Percentiles rank a stretch among this genome's conserved stretches.
These are phyloP conservation scores for Podabrus alpinus DNA, from an alignment of 2,888 invertebrate genomes.

Conservation along the genomic window DNA sequence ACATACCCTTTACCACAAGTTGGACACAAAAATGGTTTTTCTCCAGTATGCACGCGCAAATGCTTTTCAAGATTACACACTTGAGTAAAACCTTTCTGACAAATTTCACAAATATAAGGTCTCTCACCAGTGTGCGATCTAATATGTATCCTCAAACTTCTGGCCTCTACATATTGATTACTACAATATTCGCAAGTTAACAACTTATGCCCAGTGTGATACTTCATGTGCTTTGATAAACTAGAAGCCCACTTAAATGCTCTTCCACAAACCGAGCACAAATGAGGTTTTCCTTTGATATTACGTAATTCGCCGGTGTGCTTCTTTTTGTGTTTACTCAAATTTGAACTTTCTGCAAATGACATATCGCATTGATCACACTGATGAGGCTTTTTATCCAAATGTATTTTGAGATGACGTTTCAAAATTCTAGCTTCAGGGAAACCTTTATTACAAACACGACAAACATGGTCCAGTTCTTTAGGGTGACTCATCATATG, in stretches of 20 bases:
- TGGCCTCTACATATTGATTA: constrained; percentile 57
- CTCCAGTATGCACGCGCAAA: constrained; percentile 55
- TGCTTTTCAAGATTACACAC: constrained; percentile 55
- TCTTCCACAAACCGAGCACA: constrained; percentile 57
- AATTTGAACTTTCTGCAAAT: constrained; percentile 58
- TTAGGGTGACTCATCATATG: constrained; percentile 56
- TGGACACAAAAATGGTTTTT: constrained; percentile 54
- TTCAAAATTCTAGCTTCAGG: constrained; percentile 54
- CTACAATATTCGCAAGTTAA: constrained; percentile 56
- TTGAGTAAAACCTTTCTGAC: constrained; percentile 55
- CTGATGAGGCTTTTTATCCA: constrained; percentile 56
- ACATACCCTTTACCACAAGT: constrained; percentile 54
- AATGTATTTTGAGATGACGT: constrained; percentile 57
- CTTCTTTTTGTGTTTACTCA: constrained; percentile 58
- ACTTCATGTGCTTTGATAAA: constrained; percentile 59
- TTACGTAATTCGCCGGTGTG: constrained; percentile 58
- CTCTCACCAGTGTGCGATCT: constrained; percentile 56
- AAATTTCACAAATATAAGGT: constrained; percentile 53
- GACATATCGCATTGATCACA: constrained; percentile 58
- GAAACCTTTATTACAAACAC: constrained; percentile 54
- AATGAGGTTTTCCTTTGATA: constrained; percentile 54
- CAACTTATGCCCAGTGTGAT: constrained; percentile 58
- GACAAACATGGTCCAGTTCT: constrained; percentile 51
- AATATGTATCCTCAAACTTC: constrained; percentile 55
- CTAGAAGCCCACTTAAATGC: constrained; percentile 59